These are phyloP conservation scores for Epinephelus awoara DNA, from an alignment of 2,797 vertebrate genomes.

Conservation along the genomic window DNA sequence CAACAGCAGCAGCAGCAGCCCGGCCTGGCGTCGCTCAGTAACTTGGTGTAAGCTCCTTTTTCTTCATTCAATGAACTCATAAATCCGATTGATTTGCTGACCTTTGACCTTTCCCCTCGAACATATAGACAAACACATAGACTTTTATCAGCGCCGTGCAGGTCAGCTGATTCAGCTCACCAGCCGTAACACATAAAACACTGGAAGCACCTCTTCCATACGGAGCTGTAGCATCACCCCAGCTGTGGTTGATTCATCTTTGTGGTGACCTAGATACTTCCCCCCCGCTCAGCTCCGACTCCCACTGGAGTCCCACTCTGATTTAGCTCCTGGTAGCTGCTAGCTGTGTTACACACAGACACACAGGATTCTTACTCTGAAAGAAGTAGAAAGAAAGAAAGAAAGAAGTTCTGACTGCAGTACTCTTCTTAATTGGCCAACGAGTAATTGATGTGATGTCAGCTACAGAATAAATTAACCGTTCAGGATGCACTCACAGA, in stretches of 20 bases:
- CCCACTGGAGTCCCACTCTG: conserved; percentile 62
- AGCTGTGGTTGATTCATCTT: conserved; percentile 73
- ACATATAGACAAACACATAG: neutral
- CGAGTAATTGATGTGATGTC: too few species aligned
- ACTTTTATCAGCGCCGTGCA: neutral
- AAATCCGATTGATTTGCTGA: conserved; percentile 9
- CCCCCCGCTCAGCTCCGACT: conserved; percentile 39
- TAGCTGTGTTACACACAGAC: conserved; percentile 35
- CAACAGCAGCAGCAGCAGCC: conserved; percentile 87
- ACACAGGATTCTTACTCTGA: conserved; percentile 9
- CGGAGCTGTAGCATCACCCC: conserved; percentile 56
- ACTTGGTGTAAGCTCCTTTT: conserved; percentile 90
- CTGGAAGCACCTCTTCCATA: conserved; percentile 14
- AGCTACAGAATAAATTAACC: too few species aligned
- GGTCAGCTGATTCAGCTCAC: conserved; percentile 29
- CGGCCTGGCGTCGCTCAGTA: conserved; percentile 93
- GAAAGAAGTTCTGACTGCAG: too few species aligned
- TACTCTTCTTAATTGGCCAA: too few species aligned
- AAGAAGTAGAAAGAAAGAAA: too few species aligned
- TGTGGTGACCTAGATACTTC: conserved; percentile 77
- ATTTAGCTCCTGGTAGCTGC: conserved; percentile 58
- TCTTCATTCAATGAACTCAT: neutral
- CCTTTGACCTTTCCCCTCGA: conserved; percentile 39
- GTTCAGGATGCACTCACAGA: too few species aligned
- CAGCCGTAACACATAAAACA: conserved; percentile 22